phyloP scores from a whole-genome alignment of 2,888 invertebrate genomes.

The Morpho achilles region DNA sequence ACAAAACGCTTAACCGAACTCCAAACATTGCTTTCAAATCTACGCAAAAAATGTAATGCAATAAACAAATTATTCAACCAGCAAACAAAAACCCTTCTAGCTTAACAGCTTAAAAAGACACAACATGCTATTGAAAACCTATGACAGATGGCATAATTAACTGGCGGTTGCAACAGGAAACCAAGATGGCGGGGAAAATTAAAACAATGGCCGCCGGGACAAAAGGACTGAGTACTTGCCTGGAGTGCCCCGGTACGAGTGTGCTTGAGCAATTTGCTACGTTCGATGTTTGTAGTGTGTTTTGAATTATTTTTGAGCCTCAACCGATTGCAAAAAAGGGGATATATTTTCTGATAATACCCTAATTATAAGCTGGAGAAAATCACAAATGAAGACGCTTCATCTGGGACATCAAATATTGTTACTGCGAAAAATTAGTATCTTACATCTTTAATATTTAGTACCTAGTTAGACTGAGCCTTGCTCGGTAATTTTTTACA shows the following conservation, averaged over 20 bases:
- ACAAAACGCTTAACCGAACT: too few relatives aligned
- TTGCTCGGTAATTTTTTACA: too few relatives aligned
- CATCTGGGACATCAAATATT: too few relatives aligned
- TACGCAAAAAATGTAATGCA: too few relatives aligned
- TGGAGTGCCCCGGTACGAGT: slow-evolving; percentile 21
- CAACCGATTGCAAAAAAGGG: background rate
- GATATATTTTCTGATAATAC: too few relatives aligned
- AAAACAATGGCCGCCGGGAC: slow-evolving; percentile 27
- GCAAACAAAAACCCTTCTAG: background rate
- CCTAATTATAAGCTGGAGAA: too few relatives aligned
- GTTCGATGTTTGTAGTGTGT: slow-evolving; percentile 3
- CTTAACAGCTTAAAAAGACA: slow-evolving; percentile 5
- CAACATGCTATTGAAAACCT: slow-evolving; percentile 6
- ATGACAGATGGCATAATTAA: slow-evolving; percentile 51
- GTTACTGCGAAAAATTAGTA: too few relatives aligned
- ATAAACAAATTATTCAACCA: too few relatives aligned
- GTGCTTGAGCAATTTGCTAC: slow-evolving; percentile 26
- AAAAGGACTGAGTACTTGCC: slow-evolving; percentile 18
- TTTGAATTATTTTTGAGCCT: background rate
- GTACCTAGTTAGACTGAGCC: too few relatives aligned
- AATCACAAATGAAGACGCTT: too few relatives aligned
- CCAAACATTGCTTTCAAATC: too few relatives aligned
- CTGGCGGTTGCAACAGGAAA: slow-evolving; percentile 29
- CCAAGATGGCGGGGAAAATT: slow-evolving; percentile 26
- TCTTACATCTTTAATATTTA: too few relatives aligned